Conservation (phyloP, 2,888 invertebrate species). For the Thymelicus lineola region DNA sequence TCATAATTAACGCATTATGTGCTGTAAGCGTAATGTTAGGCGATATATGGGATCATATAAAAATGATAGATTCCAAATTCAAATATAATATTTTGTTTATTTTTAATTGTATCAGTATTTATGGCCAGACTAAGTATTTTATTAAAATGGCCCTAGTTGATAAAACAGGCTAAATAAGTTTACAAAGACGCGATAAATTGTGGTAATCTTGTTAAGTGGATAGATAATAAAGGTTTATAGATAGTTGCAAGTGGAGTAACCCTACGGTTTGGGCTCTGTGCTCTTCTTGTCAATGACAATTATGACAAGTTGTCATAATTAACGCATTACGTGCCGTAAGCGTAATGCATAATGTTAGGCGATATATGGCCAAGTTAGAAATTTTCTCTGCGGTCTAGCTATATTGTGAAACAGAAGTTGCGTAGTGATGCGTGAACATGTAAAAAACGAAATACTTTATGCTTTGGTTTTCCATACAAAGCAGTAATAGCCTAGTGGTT, state of each 20-base stretch:
- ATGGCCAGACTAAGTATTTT: too few species aligned
- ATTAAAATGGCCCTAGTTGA: slow-evolving; percentile 7
- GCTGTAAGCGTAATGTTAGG: slow-evolving; percentile 29
- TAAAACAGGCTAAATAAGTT: slow-evolving; percentile 14
- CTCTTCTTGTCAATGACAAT: too few species aligned
- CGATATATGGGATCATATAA: too few species aligned
- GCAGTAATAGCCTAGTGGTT: too few species aligned
- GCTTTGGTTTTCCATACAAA: too few species aligned
- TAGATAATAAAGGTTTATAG: slow-evolving; percentile 3
- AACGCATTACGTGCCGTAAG: slow-evolving; percentile 39
- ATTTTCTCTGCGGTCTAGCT: background rate
- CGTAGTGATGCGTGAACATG: too few species aligned
- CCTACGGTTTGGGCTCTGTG: background rate
- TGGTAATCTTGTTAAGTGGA: slow-evolving; percentile 1
- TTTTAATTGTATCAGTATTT: too few species aligned
- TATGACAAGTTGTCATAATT: too few species aligned
- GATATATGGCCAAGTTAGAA: background rate
- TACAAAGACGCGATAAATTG: slow-evolving; percentile 9
- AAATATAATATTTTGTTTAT: too few species aligned
- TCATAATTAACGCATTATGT: slow-evolving; percentile 47
- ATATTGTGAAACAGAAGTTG: too few species aligned
- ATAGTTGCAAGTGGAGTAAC: slow-evolving; percentile 21
- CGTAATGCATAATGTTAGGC: slow-evolving; percentile 32
- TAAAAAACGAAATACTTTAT: too few species aligned
- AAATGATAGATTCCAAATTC: too few species aligned